phyloP scores from a whole-genome alignment of 1,140 invertebrate genomes.

The Paracyclopina nana region DNA sequence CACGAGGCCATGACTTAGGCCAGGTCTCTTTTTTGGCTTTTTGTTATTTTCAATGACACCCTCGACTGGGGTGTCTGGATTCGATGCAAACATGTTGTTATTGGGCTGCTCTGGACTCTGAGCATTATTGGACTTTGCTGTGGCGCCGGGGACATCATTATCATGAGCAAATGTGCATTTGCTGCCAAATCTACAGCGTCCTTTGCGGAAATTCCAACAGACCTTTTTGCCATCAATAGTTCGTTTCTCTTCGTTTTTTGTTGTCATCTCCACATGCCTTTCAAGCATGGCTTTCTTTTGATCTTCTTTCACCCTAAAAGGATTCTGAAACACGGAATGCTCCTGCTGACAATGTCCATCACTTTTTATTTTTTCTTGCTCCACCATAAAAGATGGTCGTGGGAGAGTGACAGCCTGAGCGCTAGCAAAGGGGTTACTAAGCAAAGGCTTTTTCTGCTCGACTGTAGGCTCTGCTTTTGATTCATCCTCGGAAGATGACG shows the following conservation, averaged over 20 bases:
- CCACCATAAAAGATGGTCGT: not conserved
- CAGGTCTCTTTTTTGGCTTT: slow-evolving; percentile 50
- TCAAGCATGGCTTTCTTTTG: slow-evolving; percentile 66
- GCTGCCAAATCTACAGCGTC: slow-evolving; percentile 68
- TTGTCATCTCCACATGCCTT: slow-evolving; percentile 82
- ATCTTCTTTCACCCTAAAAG: slow-evolving; percentile 66
- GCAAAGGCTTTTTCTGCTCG: not conserved
- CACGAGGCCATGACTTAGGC: slow-evolving; percentile 47
- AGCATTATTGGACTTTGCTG: not conserved
- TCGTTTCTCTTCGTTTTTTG: slow-evolving; percentile 42
- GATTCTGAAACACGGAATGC: slow-evolving; percentile 64
- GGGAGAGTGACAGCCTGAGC: not conserved
- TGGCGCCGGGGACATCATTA: slow-evolving; percentile 39
- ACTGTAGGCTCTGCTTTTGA: not conserved
- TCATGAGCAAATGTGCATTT: slow-evolving; percentile 83
- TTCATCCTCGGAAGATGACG: not conserved
- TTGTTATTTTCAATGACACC: slow-evolving; percentile 20
- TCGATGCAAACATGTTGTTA: slow-evolving; percentile 31
- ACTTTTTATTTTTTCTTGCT: not conserved
- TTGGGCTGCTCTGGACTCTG: not conserved
- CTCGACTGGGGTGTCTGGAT: slow-evolving; percentile 25
- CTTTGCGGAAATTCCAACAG: slow-evolving; percentile 81
- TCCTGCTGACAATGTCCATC: not conserved
- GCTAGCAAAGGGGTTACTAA: not conserved
- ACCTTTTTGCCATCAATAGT: slow-evolving; percentile 69